Percentiles rank a stretch among this genome's conserved stretches.
These are phyloP conservation scores for Epistrophe eligans DNA, from an alignment of 2,888 invertebrate genomes.

Conservation along the genomic window DNA sequence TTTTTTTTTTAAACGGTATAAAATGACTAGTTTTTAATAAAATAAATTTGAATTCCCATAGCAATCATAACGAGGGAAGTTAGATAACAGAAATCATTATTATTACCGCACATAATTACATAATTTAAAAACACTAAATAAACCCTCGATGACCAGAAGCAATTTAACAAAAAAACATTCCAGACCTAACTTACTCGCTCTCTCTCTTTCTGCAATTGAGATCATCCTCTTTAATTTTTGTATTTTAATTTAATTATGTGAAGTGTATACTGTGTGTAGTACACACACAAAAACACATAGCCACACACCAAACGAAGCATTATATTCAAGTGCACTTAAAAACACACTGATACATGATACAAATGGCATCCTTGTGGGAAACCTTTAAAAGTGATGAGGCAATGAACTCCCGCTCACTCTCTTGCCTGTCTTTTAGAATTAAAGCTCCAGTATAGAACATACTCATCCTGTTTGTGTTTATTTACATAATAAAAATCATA, in stretches of 20 bases:
- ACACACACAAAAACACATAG: not conserved
- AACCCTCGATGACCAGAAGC: slow-evolving; percentile 20
- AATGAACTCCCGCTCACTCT: slow-evolving; percentile 25
- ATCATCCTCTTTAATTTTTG: slow-evolving; percentile 9
- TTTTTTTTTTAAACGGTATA: no score
- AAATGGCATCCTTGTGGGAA: slow-evolving; percentile 38
- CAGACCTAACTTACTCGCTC: not conserved
- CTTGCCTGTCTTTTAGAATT: not conserved
- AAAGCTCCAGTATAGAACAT: not conserved
- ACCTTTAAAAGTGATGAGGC: slow-evolving; percentile 28
- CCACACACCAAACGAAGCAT: not conserved
- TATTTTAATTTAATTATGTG: slow-evolving; percentile 32
- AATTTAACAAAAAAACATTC: slow-evolving; percentile 1
- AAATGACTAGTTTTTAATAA: no score
- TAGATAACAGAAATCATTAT: not conserved
- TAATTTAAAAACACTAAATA: not conserved
- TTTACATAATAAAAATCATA: slow-evolving; percentile 22
- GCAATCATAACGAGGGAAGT: no score
- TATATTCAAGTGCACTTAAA: slow-evolving; percentile 38
- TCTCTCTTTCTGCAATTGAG: not conserved
- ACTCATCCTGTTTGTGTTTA: slow-evolving; percentile 5
- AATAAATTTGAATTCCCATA: no score
- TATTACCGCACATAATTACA: not conserved
- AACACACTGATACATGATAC: slow-evolving; percentile 39
- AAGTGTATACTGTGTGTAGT: slow-evolving; percentile 1